Evolutionary conservation across 2,888 invertebrate species (phyloP), one percentile per base, ranked within the genome.

Genomic region (Yponomeuta cagnagella): DNA sequence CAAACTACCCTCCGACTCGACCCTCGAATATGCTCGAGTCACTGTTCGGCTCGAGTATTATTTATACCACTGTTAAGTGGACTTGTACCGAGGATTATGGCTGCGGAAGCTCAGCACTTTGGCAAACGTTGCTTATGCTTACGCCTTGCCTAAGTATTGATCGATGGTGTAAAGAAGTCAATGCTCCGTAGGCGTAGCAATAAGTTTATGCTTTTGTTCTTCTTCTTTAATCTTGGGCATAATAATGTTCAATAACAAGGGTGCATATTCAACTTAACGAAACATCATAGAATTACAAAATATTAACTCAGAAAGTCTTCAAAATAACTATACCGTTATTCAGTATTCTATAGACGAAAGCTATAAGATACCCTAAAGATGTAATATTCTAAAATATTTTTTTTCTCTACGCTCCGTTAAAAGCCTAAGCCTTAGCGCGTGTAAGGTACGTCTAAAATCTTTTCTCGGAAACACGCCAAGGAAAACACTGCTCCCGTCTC

Each of bases 41-140:
- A n/a, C 31, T 9, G 64, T 48, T 68, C 87, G 87, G 86, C 89
- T 89, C 88, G 89, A 91, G 89, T 92, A 91, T 92, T 92, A 92
- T 93, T 92, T 93, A 93, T 92, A 90, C 89, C 91, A 89, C 87
- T 89, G 92, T 91, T 92, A 91, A 92, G 92, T 92, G 90, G 89
- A 90, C 87, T 87, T 88, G 86, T 84, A 84, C 84, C 80, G 86
- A 87, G 87, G 88, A 91, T 90, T 91, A 88, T 82, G 82, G 81
- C 80, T 78, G 81, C 80, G 78, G 80, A 82, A 86, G 88, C 89
- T 90, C 87, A 89, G 90, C 87, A 89, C 90, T 91, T 90, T 88
- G 88, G 85, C 90, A 90, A 90, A 90, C 89, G 90, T 87, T 82
- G 84, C 84, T 83, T 87, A 84, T 88, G 88, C 52, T 12, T 58